A percentile compares a stretch with the other conserved stretches of the same genome.
phyloP scores from a whole-genome alignment of 2,888 invertebrate species.

The Ennomos erosarius region DNA sequence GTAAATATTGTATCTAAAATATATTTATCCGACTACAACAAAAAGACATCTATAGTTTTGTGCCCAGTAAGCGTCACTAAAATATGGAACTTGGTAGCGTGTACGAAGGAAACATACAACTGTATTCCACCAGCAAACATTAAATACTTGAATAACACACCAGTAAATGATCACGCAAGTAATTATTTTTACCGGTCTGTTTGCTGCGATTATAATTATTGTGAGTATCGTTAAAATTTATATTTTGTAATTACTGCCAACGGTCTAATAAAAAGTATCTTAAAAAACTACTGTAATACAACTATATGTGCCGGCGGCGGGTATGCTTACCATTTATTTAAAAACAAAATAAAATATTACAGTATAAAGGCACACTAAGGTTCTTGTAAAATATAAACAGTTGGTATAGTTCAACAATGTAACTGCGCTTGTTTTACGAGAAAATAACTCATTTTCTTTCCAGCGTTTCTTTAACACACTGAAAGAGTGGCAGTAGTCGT shows the following conservation, averaged over 20 bases:
- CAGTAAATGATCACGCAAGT: conserved; percentile 46
- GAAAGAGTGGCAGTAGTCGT: too few species aligned
- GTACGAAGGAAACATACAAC: conserved; percentile 10
- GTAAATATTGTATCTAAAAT: too few species aligned
- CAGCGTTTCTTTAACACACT: too few species aligned
- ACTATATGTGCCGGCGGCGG: neutral
- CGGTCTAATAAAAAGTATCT: conserved; percentile 10
- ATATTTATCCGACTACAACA: too few species aligned
- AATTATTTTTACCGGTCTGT: conserved; percentile 46
- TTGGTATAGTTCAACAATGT: too few species aligned
- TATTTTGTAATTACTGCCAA: conserved; percentile 27
- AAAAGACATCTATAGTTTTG: too few species aligned
- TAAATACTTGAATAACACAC: conserved; percentile 35
- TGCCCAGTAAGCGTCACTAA: neutral
- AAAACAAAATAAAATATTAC: too few species aligned
- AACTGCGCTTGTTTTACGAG: too few species aligned
- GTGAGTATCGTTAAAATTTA: conserved; percentile 38
- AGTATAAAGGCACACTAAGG: too few species aligned
- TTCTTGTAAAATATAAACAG: too few species aligned
- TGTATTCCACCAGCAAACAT: conserved; percentile 15
- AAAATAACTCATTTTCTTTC: too few species aligned
- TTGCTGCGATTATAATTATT: conserved; percentile 44
- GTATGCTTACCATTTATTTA: too few species aligned
- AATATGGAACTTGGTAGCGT: conserved; percentile 17
- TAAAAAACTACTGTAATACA: conserved; percentile 2